Evolutionary conservation across 2,888 invertebrate species (phyloP).

Genomic region (Diarsia mendica): DNA sequence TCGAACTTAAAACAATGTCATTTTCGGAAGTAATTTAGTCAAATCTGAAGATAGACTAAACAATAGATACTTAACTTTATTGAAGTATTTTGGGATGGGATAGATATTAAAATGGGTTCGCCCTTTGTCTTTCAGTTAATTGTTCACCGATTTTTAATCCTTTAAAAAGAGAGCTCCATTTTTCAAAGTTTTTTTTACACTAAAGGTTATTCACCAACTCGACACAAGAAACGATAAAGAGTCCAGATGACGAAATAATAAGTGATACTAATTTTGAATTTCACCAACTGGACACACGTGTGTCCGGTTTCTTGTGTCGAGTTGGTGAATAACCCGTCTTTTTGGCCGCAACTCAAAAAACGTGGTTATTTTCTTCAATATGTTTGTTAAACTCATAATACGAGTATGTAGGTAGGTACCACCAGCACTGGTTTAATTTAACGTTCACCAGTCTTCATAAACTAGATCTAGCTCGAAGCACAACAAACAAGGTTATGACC

Average conservation of each 20-base stretch:
- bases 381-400: background rate
- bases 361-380: background rate
- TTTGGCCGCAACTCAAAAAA: background rate
- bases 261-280: too few species aligned
- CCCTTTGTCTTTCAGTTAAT: constrained; percentile 15
- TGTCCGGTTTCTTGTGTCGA: too few species aligned
- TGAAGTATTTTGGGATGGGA: constrained; percentile 19
- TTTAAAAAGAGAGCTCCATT: background rate
- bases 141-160: constrained; percentile 2
- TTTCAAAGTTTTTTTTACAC: background rate
- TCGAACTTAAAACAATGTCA: background rate
- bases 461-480: constrained; percentile 30
- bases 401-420: background rate
- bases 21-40: background rate
- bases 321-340: too few species aligned
- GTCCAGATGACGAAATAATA: too few species aligned
- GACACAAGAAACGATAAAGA: too few species aligned
- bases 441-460: constrained; percentile 4
- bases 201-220: too few species aligned
- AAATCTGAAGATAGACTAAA: constrained; percentile 9
- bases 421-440: constrained; percentile 5
- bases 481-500: constrained; percentile 55
- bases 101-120: background rate
- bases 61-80: constrained; percentile 23
- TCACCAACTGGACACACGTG: too few species aligned